Evolutionary conservation across 2,113 vertebrate genomes (phyloP).

Genomic region (Aleadryas rufinucha): DNA sequence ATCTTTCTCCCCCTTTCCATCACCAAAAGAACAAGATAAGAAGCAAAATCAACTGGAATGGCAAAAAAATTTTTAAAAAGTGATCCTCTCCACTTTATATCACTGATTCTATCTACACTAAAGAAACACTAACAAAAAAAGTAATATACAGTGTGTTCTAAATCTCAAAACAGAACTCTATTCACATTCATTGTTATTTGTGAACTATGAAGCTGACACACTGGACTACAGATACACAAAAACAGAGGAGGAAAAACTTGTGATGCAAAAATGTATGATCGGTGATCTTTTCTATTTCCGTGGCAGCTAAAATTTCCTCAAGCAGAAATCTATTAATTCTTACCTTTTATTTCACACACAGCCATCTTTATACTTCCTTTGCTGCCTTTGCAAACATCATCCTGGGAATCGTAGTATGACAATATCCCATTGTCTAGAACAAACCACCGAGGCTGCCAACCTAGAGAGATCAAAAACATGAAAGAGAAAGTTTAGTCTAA

Average conservation of each 20-base stretch:
- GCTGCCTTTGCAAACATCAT: conserved; percentile 85
- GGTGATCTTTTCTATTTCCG: neutral
- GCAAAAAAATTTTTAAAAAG: neutral
- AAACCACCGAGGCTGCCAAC: conserved; percentile 88
- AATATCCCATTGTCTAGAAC: conserved; percentile 85
- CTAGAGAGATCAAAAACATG: conserved; percentile 53
- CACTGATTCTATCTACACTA: neutral
- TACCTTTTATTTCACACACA: conserved; percentile 88
- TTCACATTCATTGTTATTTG: neutral
- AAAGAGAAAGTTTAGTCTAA: neutral
- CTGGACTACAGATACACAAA: neutral
- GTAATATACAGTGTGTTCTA: neutral
- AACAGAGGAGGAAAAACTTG: neutral
- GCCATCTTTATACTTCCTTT: conserved; percentile 89
- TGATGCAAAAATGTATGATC: neutral
- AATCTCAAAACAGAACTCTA: neutral
- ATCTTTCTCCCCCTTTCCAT: neutral
- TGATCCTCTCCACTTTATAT: neutral
- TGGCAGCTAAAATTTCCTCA: neutral
- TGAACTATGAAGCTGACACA: neutral
- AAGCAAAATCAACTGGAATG: neutral
- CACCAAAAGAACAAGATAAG: neutral
- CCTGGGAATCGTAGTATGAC: conserved; percentile 86
- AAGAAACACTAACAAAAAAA: neutral
- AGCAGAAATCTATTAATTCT: neutral